Conservation (phyloP, 2,888 invertebrate genomes). For the Nematopogon swammerdamellus region DNA sequence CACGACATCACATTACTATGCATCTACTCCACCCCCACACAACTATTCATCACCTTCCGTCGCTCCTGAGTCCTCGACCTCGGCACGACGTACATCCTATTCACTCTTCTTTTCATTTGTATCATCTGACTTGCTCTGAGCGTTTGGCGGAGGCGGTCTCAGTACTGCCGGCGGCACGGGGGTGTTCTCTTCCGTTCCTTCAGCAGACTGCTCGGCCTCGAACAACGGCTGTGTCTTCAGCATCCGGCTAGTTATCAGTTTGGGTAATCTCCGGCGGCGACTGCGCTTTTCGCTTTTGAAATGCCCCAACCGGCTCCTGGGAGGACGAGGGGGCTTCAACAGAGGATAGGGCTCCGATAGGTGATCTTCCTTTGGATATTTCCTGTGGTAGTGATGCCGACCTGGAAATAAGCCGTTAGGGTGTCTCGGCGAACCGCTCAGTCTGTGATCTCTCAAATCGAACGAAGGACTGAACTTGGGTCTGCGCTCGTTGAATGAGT, state of each 20-base stretch:
- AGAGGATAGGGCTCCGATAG: conserved; percentile 39
- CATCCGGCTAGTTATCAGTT: conserved; percentile 28
- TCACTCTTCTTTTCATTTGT: neutral
- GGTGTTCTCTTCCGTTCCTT: conserved; percentile 16
- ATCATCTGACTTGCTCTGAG: neutral
- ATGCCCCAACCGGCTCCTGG: conserved; percentile 21
- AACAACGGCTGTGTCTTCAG: conserved; percentile 35
- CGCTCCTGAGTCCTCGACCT: too few relatives aligned
- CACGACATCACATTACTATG: neutral
- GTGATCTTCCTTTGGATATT: conserved; percentile 30
- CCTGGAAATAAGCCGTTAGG: conserved; percentile 25
- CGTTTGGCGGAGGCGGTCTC: conserved; percentile 23
- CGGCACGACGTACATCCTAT: too few relatives aligned
- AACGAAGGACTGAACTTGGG: conserved; percentile 18
- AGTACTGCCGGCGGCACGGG: conserved; percentile 26
- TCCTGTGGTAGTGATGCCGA: conserved; percentile 27
- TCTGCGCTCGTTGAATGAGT: conserved; percentile 24
- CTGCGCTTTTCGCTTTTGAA: conserved; percentile 26
- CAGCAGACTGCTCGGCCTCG: conserved; percentile 22
- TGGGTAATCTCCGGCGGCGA: conserved; percentile 28
- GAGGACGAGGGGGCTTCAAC: conserved; percentile 40
- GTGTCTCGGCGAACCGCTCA: conserved; percentile 25
- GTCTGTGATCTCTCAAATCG: conserved; percentile 3
- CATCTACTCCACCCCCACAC: neutral
- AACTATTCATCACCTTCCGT: neutral